Evolutionary conservation across 2,797 vertebrate genomes (phyloP).

Genomic region (Amazona ochrocephala): DNA sequence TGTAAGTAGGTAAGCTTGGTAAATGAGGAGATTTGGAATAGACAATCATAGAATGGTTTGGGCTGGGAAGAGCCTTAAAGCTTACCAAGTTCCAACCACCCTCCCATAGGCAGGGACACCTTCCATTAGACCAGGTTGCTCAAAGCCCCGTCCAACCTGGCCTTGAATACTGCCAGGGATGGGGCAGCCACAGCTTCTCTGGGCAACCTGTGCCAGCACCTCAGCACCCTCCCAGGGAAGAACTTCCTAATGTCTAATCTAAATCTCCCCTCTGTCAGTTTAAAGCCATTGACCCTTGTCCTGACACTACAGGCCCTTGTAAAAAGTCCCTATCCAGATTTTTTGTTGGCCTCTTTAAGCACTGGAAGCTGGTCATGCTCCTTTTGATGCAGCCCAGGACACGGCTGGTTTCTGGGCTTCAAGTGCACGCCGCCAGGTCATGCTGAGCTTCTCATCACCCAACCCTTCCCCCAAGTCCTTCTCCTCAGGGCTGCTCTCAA

Average conservation of each 20-base stretch:
- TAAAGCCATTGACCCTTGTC: neutral
- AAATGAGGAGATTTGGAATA: neutral
- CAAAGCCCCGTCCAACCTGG: neutral
- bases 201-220: neutral
- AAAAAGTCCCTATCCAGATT: neutral
- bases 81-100: neutral
- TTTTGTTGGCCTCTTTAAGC: neutral
- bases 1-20: neutral
- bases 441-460: neutral
- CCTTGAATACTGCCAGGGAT: neutral
- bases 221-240: neutral
- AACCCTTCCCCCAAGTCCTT: neutral
- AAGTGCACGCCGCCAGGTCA: too few species aligned
- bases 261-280: neutral
- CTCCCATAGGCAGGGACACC: neutral
- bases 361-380: neutral
- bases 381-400: neutral
- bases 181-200: neutral
- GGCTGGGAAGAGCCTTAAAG: neutral
- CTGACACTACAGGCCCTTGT: neutral
- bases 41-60: neutral
- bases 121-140: neutral
- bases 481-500: neutral
- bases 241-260: neutral
- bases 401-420: neutral